These are phyloP conservation scores for Limnodromus scolopaceus DNA, from an alignment of 2,797 vertebrate species.

Conservation along the genomic window DNA sequence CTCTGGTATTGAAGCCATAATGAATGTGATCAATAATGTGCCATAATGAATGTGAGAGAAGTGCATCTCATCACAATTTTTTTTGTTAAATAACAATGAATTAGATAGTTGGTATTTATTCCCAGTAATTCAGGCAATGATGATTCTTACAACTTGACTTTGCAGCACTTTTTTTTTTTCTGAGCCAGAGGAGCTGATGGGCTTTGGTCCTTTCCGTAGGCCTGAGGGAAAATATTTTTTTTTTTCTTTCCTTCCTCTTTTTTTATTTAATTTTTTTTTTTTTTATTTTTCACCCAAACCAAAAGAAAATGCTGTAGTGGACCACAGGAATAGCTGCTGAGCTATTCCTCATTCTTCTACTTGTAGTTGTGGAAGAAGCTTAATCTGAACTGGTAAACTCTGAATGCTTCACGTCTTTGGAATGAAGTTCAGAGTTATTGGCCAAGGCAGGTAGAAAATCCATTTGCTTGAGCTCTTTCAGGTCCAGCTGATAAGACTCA, in stretches of 20 bases:
- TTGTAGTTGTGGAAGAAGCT: not conserved
- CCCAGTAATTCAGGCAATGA: not conserved
- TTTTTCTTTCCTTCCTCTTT: not conserved
- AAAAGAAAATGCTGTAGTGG: not conserved
- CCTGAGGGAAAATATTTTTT: not conserved
- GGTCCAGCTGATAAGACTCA: not conserved
- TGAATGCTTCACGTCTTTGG: not conserved
- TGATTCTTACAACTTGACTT: not conserved
- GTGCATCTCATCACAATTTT: not conserved
- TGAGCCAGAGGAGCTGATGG: not conserved
- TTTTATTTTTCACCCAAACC: not conserved
- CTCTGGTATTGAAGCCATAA: not conserved
- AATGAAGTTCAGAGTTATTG: not conserved
- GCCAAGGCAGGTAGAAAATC: not conserved
- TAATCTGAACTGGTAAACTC: not conserved
- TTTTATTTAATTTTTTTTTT: not conserved
- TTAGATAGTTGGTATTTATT: not conserved
- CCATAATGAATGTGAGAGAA: not conserved
- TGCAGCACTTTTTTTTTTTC: not conserved
- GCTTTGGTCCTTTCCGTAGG: not conserved
- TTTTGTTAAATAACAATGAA: not conserved
- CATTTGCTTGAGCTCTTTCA: not conserved
- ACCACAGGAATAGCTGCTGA: not conserved
- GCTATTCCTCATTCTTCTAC: not conserved
- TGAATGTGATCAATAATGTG: not conserved